These are phyloP conservation scores for Pseudeuparius sepicola DNA, from an alignment of 2,888 invertebrate genomes.

Conservation along the genomic window DNA sequence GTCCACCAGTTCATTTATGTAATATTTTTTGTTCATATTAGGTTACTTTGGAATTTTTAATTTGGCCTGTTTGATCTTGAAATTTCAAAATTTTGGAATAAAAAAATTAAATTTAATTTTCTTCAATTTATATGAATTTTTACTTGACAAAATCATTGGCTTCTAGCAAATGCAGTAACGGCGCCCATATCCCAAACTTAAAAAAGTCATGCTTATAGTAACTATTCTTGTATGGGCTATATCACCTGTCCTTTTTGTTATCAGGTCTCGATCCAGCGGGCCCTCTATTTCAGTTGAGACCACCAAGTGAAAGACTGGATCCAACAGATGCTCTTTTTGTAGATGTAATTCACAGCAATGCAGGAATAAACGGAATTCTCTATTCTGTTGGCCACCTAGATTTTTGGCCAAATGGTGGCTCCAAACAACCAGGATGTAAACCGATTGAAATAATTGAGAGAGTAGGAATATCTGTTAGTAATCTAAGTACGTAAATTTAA, in stretches of 20 bases:
- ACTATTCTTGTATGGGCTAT: not conserved
- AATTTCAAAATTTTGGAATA: no score
- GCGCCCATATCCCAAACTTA: not conserved
- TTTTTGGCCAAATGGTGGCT: conserved; percentile 22
- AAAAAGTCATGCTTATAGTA: not conserved
- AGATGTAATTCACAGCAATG: conserved; percentile 22
- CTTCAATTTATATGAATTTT: no score
- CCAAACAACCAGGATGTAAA: conserved; percentile 20
- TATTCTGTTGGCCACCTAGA: conserved; percentile 17
- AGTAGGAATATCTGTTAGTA: no score
- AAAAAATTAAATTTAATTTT: no score
- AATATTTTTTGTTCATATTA: no score
- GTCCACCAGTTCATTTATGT: no score
- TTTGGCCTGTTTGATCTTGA: no score
- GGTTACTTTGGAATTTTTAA: no score
- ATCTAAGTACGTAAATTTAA: not conserved
- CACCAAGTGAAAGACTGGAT: conserved; percentile 15
- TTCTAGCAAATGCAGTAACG: no score
- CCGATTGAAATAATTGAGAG: conserved; percentile 12
- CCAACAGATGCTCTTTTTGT: conserved; percentile 21
- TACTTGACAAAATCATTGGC: no score
- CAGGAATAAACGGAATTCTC: conserved; percentile 17
- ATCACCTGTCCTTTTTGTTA: conserved; percentile 4
- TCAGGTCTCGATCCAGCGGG: conserved; percentile 23
- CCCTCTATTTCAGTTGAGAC: conserved; percentile 13